Evolutionary conservation across 2,888 invertebrate genomes (phyloP).

Genomic region (Allophyes oxyacanthae): DNA sequence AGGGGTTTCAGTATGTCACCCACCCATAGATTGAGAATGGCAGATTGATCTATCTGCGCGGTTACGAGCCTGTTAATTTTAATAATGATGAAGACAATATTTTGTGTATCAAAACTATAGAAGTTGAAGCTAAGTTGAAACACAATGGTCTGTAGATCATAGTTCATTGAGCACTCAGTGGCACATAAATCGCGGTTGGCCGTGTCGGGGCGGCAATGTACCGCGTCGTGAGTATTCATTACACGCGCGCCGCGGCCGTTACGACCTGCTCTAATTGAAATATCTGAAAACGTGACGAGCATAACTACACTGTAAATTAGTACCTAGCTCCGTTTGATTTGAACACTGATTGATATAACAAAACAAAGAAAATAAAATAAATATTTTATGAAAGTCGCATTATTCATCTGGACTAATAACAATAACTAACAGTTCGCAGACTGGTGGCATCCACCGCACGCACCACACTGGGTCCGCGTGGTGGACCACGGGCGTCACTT

Average conservation of each 20-base stretch:
- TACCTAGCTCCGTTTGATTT: not conserved
- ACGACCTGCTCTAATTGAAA: constrained; percentile 49
- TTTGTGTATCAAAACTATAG: too few relatives aligned
- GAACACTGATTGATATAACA: not conserved
- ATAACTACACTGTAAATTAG: constrained; percentile 6
- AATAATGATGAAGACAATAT: not conserved
- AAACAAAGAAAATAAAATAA: not conserved
- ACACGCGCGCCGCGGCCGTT: constrained; percentile 34
- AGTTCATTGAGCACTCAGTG: constrained; percentile 21
- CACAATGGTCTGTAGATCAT: not conserved
- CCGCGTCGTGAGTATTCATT: constrained; percentile 42
- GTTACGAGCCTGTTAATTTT: too few relatives aligned
- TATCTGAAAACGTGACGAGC: constrained; percentile 45
- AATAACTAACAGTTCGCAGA: too few relatives aligned
- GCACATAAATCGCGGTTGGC: constrained; percentile 20
- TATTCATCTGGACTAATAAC: too few relatives aligned
- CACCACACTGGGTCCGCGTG: too few relatives aligned
- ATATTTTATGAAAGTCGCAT: not conserved
- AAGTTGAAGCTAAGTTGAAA: not conserved
- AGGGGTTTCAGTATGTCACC: too few relatives aligned
- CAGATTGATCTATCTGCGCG: too few relatives aligned
- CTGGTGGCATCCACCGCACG: too few relatives aligned
- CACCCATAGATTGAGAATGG: too few relatives aligned
- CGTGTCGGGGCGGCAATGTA: constrained; percentile 18
- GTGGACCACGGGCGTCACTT: too few relatives aligned